Base-by-base conservation (phyloP, 2,113 vertebrate species). In the Stercorarius parasiticus region DNA sequence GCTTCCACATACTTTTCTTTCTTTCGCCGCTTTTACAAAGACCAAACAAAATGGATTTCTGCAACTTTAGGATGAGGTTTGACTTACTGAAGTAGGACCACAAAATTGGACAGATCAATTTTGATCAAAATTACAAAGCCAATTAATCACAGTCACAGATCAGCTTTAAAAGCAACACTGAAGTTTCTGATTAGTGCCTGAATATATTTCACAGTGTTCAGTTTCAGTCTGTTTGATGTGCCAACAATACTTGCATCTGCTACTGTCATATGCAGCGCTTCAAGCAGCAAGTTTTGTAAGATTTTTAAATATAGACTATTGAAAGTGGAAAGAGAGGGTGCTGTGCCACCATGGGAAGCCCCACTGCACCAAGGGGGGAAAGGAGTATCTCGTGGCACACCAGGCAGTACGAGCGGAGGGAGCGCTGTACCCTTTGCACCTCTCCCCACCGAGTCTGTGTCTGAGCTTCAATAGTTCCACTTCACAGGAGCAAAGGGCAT, bases 101-200 rank as follows among this genome's bases (percentile, higher is more conserved):
- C 79, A 97, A 97, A 97, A 96, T 90, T 86, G 53, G 77, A 94
- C 88, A 93, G 90, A 96, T 97, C 78, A 78, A 45, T 98, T 98
- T 89, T 96, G 64, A 92, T 97, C 91, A 95, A 93, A 97, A 93
- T 95, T 98, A 80, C 90, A 86, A 94, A 97, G 81, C 61, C 6
- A 96, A 64, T 98, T 97, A 97, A 96, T 98, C 93, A 94, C 36
- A 82, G 84, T 81, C 78, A 96, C 79, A 94, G 66, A 90, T 95
- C 93, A 91, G 74, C 90, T 95, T 97, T 86, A 94, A 64, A 36
- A 85, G 78, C 38, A 94, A 72, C 56, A 62, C 32, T 58, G 34
- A 96, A 71, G 50, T 92, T 96, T 72, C 83, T 96, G 90, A 42
- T 88, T 94, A 94, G 80, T 52, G 49, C 67, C 67, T 79, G 64